A percentile compares a stretch with the other conserved stretches of the same genome.
Conservation (phyloP, 2,797 vertebrate genomes). For the Siniperca obscura region DNA sequence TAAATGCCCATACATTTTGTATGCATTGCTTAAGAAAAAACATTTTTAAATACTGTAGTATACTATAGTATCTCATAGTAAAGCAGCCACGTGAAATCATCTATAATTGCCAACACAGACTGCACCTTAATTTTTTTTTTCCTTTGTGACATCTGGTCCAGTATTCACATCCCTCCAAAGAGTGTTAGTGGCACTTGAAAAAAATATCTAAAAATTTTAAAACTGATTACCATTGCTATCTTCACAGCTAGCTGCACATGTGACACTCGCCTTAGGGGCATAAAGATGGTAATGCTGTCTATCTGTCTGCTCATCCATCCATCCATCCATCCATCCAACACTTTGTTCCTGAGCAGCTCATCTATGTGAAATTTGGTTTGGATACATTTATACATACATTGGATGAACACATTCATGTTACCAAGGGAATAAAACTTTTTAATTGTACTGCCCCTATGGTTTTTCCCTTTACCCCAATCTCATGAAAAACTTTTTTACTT, state of each 20-base stretch:
- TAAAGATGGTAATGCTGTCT: neutral
- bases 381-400: too few relatives aligned
- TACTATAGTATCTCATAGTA: neutral
- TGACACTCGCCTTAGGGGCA: neutral
- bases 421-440: neutral
- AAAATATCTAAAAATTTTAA: too few relatives aligned
- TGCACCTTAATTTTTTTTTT: neutral
- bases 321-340: neutral
- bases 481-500: neutral
- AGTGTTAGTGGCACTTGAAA: neutral
- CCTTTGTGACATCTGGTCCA: neutral
- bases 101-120: neutral
- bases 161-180: constrained; percentile 4
- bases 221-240: neutral
- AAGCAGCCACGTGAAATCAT: neutral
- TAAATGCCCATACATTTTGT: neutral
- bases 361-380: too few relatives aligned
- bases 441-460: too few relatives aligned
- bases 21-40: neutral
- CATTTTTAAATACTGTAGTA: neutral
- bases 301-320: neutral
- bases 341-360: neutral
- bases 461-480: neutral
- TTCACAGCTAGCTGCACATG: neutral
- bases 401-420: neutral